Evolutionary conservation across 2,888 invertebrate species (phyloP), one percentile per base, ranked within the genome.

Genomic region (Operophtera brumata): DNA sequence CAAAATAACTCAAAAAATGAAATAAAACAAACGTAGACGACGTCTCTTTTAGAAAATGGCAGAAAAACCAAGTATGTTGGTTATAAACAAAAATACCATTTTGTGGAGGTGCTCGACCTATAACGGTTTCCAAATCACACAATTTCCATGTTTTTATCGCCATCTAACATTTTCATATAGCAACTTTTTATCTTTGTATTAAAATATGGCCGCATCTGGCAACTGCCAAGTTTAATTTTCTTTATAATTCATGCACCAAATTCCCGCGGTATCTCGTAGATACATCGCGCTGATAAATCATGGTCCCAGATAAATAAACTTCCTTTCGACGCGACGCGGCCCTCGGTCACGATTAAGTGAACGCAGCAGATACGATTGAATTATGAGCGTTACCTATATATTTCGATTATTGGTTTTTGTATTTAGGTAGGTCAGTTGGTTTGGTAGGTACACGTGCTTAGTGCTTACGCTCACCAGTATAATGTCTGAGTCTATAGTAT

Each of bases 341-440:
- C n/a, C n/a, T 55, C 26, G 56, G 58, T 56, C 58, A 63, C 60
- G 62, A 50, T 36, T 6, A 34, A 4, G 20, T 20, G 20, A 20
- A 20, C 20, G 20, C 20, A 20, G 4, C 20, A 20, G 53, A 53
- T 55, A 50, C 37, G 28, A 57, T 56, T 58, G 56, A 63, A 50
- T 58, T 60, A 60, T 54, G 58, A 39, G 60, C n/a, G n/a, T n/a
- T n/a, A 60, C 60, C 49, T 57, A 34, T n/a, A 34, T 5, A 11
- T 9, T 30, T 30, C 8, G 30, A 30, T 30, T 9, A 30, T 8
- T 30, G 5, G 7, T 9, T 6, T 30, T 30, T 30, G 30, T 30
- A 30, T 9, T 20, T 28, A 28, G 4, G 26, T 26, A 26, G 30
- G 30, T 30, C 30, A 30, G 20, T n/a, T n/a, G n/a, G n/a, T n/a